These are phyloP conservation scores for Scaptomyza montana DNA, from an alignment of 1,140 invertebrate genomes.

Conservation along the genomic window DNA sequence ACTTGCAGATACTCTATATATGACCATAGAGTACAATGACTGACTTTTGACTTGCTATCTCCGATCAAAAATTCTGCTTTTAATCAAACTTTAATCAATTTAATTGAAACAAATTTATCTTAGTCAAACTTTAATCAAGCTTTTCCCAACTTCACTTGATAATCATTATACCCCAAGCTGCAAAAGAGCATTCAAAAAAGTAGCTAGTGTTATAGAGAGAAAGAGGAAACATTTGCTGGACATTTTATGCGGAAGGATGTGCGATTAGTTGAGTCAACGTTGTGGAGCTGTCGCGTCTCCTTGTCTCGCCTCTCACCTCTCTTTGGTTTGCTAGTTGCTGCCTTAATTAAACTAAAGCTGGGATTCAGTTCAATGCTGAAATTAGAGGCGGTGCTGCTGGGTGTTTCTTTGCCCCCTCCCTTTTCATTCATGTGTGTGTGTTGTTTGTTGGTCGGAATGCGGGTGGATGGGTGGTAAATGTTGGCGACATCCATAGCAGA, in stretches of 20 bases:
- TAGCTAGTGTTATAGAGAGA: conserved; percentile 6
- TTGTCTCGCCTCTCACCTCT: too few relatives aligned
- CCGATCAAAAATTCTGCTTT: too few relatives aligned
- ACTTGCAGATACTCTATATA: conserved; percentile 3
- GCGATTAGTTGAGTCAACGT: conserved; percentile 81
- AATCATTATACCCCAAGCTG: conserved; percentile 14
- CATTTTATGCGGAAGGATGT: conserved; percentile 80
- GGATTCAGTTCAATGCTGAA: conserved; percentile 78
- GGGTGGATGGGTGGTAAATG: conserved; percentile 15
- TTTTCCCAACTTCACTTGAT: background rate
- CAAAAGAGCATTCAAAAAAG: background rate
- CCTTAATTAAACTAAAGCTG: conserved; percentile 82
- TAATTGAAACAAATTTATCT: too few relatives aligned
- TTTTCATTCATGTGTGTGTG: background rate
- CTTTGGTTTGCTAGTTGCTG: conserved; percentile 69
- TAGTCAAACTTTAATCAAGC: too few relatives aligned
- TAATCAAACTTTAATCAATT: too few relatives aligned
- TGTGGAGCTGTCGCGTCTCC: conserved; percentile 17
- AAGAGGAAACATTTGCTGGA: conserved; percentile 6
- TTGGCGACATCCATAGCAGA: conserved; percentile 57
- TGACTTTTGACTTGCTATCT: too few relatives aligned
- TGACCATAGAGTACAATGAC: background rate
- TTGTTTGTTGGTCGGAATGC: conserved; percentile 32
- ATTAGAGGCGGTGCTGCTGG: conserved; percentile 69
- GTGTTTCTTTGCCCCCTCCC: conserved; percentile 24